Evolutionary conservation across 1,140 invertebrate genomes (phyloP), one percentile per base, ranked within the genome.

Genomic region (Pseudobourletiella spinata): DNA sequence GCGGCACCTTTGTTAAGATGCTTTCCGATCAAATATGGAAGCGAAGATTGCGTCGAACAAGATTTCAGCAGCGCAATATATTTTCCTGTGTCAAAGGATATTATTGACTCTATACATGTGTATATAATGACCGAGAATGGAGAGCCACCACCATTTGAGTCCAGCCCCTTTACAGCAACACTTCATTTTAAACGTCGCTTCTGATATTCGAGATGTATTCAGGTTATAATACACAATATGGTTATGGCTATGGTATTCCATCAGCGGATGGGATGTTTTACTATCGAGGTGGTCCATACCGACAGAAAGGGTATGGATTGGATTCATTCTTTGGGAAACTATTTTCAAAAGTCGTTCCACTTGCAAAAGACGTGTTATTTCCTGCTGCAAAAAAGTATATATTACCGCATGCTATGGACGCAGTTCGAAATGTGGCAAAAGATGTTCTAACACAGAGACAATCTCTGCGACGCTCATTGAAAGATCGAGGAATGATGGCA

Each of bases 311-410:
- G 20, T 57, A n/a, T 0, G 54, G 54, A 1, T 14, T 57, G 8
- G 54, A 35, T 0, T 29, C 30, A 1, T 35, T 57, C n/a, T 42
- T 57, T 57, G 18, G 32, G 2, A 20, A 15, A 0, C 16, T 57
- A 1, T 2, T 57, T 1, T n/a, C n/a, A n/a, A n/a, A n/a, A n/a
- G n/a, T n/a, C n/a, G 18, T 54, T 1, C 51, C 51, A 2, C 24
- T 54, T 18, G 51, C 51, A 0, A 30, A 1, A 42, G 32, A 57
- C 3, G 18, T 22, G 35, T 0, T 35, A 24, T 22, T 57, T 18
- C 54, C 54, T 0, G 28, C 32, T 14, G 54, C 54, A 3, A 57
- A 39, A 20, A 57, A 57, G 15, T 57, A 57, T 42, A 35, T 57
- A 6, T 25, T 57, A 14, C 54, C 54, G 1, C 54, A 42, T 22